These are phyloP conservation scores for Amblyopsis hoosieri DNA, from an alignment of 2,797 vertebrate species.

Conservation along the genomic window DNA sequence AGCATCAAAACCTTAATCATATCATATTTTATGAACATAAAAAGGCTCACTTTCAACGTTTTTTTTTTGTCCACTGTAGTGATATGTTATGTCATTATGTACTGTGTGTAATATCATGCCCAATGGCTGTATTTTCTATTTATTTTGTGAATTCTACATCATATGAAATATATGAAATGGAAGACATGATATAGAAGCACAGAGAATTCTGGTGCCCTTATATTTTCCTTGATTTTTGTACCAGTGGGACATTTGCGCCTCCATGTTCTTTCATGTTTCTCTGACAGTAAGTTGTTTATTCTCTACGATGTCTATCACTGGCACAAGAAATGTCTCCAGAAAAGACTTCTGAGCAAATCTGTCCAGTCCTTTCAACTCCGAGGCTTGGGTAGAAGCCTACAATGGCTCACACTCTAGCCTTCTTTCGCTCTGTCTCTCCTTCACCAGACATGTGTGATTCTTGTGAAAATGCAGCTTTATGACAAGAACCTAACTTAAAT, in stretches of 20 bases:
- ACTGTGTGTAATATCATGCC: conserved; percentile 63
- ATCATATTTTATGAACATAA: conserved; percentile 71
- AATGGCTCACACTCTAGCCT: conserved; percentile 46
- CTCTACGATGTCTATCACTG: conserved; percentile 75
- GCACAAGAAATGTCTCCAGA: conserved; percentile 70
- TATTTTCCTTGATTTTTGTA: conserved; percentile 73
- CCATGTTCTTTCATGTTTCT: conserved; percentile 72
- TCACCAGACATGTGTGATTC: conserved; percentile 77
- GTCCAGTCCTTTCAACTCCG: conserved; percentile 72
- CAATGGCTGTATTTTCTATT: conserved; percentile 57
- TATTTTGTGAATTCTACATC: conserved; percentile 62
- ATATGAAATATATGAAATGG: conserved; percentile 68
- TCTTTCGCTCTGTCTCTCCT: conserved; percentile 22
- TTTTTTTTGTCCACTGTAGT: conserved; percentile 60
- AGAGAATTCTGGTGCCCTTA: conserved; percentile 73
- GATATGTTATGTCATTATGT: conserved; percentile 69
- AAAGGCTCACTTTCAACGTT: conserved; percentile 58
- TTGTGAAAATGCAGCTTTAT: conserved; percentile 79
- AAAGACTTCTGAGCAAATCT: conserved; percentile 79
- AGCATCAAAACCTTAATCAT: conserved; percentile 71
- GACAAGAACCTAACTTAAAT: conserved; percentile 83
- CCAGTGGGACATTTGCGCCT: conserved; percentile 70
- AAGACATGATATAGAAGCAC: conserved; percentile 36
- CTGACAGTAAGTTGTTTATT: conserved; percentile 80
- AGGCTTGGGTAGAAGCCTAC: conserved; percentile 75